Evolutionary conservation across 2,888 invertebrate species (phyloP), one percentile per base, ranked within the genome.

Genomic region (Eugnorisma glareosa): DNA sequence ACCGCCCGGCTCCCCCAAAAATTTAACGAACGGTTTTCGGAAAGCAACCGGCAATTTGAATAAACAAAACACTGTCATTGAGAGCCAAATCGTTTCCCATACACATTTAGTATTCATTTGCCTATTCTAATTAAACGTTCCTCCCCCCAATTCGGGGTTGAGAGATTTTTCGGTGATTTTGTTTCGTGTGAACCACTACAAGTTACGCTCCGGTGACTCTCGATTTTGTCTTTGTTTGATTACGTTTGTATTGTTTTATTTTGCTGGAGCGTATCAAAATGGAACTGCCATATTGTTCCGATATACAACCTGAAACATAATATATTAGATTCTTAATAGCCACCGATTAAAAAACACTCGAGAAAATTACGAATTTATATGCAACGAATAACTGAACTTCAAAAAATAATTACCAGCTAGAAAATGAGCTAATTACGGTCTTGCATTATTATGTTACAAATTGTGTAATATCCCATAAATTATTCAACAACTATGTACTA

Each of bases 161-260:
- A 88, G 88, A 93, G 92, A 88, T 89, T 93, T 92, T 94, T 95
- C 91, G 93, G 94, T 90, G 93, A 94, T 93, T 77, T 93, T 92
- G 93, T 93, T 94, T 93, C 95, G 95, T 96, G 96, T 94, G 96
- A 96, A 96, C 96, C 92, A 88, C 89, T 82, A 82, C 89, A 84
- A 85, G 93, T 87, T 86, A 94, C 93, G 94, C 86, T 90, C 88
- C 92, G 91, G 54, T 91, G 91, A 78, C 77, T 90, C 90, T 85
- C 82, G 88, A 91, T 89, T 91, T 88, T 88, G 86, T 86, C 89
- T 87, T 88, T 92, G 91, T 91, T 93, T 93, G 90, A 90, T 91
- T 92, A 85, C 86, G 82, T 85, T 86, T 87, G 66, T 85, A 87
- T 88, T 86, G 80, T 79, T 87, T 85, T 84, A 87, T 86, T 82